Percentiles rank a stretch among this genome's conserved stretches.
These are phyloP conservation scores for Drymodes brunneopygia DNA, from an alignment of 2,113 vertebrate genomes.

Conservation along the genomic window DNA sequence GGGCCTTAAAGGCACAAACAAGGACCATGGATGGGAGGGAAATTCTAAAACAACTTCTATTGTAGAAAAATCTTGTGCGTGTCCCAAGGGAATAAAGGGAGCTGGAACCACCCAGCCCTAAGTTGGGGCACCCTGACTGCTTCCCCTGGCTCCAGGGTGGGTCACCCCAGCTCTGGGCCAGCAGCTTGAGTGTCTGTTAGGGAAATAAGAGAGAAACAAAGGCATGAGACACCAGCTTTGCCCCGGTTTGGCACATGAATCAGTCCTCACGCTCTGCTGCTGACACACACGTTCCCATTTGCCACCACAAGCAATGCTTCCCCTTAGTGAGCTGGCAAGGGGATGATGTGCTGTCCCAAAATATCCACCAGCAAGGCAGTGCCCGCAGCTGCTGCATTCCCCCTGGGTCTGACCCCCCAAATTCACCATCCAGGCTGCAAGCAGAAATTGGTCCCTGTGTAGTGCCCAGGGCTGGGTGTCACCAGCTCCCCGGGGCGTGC, in stretches of 20 bases:
- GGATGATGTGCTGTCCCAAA: not conserved
- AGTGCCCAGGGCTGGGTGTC: rapidly evolving
- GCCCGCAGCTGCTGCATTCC: rapidly evolving
- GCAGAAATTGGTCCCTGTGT: not conserved
- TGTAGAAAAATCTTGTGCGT: not conserved
- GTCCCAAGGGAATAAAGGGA: not conserved
- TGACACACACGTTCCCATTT: not conserved
- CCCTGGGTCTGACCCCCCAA: rapidly evolving
- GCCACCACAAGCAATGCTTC: not conserved
- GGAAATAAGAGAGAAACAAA: not conserved
- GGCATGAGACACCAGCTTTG: not conserved
- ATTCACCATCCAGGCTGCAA: not conserved
- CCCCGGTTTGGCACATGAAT: not conserved
- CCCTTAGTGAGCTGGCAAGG: not conserved
- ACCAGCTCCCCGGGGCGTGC: rapidly evolving
- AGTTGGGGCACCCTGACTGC: not conserved
- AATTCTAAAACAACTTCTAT: not conserved
- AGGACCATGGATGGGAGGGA: not conserved
- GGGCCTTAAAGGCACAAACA: not conserved
- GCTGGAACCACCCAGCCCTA: not conserved
- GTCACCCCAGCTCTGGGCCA: not conserved
- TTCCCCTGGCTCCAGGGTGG: not conserved
- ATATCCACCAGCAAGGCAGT: not conserved
- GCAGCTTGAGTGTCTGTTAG: not conserved
- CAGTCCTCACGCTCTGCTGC: not conserved